Evolutionary conservation across 2,888 invertebrate genomes (phyloP), one percentile per base, ranked within the genome.

Genomic region (Zaprionus lineosus): DNA sequence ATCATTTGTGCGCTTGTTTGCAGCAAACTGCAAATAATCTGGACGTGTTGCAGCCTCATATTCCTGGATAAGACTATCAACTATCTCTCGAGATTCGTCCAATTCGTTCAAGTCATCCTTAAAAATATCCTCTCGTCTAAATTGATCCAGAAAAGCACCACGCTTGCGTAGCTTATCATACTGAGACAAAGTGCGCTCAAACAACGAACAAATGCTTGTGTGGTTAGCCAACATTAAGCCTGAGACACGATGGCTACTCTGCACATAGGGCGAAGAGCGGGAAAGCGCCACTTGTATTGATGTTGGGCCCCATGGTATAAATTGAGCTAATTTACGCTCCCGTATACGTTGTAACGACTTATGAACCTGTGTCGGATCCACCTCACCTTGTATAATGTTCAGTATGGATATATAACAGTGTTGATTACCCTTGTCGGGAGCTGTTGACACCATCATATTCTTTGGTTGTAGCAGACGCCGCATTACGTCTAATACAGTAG

Each of bases 401-500:
- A 99, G 91, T 87, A 99, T 98, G 3, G 98, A 98, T 88, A 99
- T 98, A 89, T 98, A 99, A 90, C 98, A 98, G 91, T 97, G 97
- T 60, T 95, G 94, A 58, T 95, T 94, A 66, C 94, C 95, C 82
- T 97, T 93, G 89, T 98, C 97, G 6, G 96, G 94, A 9, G 96
- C 96, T 2, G 98, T 97, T 0, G 98, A 98, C 0, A 99, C 98
- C 99, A 99, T 99, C 98, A 99, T 98, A 89, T 99, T 99, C 91
- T 98, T 98, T 5, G 99, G 98, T 90, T 99, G 99, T 47, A 99
- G 91, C 47, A 99, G 91, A 53, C 99, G 92, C 69, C 99, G 93
- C 98, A 99, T 99, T 18, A 99, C 99, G 90, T 99, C 99, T 71
- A 98, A 91, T 0, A 99, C 99, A 21, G 99, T 98, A 0, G 99